Conservation (phyloP, 2,888 invertebrate species). For the Thysanoteuthis rhombus region DNA sequence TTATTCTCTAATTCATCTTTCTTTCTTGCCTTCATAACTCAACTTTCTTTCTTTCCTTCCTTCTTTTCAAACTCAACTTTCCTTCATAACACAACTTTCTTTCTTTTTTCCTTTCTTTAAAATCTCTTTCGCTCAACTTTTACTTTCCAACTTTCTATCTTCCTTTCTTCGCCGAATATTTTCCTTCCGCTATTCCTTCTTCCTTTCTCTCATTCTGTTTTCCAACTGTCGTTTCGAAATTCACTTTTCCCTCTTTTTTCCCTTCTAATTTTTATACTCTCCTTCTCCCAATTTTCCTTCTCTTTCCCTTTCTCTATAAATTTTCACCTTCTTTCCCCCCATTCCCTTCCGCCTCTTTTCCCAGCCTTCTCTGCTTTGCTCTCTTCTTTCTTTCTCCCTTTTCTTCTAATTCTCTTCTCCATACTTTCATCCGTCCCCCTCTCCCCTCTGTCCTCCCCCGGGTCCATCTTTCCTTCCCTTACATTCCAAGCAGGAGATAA, state of each 20-base stretch:
- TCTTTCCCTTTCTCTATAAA: too few species aligned
- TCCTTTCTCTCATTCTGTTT: neutral
- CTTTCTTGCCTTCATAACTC: neutral
- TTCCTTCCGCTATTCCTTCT: neutral
- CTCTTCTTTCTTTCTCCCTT: neutral
- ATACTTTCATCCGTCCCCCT: neutral
- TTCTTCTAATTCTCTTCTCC: neutral
- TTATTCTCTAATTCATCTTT: neutral
- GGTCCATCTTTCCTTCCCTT: too few species aligned
- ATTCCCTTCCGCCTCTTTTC: neutral
- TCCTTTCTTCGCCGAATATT: neutral
- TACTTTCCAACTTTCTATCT: neutral
- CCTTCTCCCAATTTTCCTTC: too few species aligned
- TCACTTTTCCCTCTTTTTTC: too few species aligned
- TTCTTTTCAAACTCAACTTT: neutral
- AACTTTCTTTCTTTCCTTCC: neutral
- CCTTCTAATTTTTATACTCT: too few species aligned
- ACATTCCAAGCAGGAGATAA: neutral
- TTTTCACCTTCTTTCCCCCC: neutral
- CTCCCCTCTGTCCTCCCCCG: neutral
- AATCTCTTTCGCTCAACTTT: too few species aligned
- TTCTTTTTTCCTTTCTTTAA: neutral
- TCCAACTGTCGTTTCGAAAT: too few species aligned
- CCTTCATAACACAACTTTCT: neutral
- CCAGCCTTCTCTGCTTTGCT: neutral